Conservation (phyloP, 2,113 vertebrate genomes). For the Barbus barbus region DNA sequence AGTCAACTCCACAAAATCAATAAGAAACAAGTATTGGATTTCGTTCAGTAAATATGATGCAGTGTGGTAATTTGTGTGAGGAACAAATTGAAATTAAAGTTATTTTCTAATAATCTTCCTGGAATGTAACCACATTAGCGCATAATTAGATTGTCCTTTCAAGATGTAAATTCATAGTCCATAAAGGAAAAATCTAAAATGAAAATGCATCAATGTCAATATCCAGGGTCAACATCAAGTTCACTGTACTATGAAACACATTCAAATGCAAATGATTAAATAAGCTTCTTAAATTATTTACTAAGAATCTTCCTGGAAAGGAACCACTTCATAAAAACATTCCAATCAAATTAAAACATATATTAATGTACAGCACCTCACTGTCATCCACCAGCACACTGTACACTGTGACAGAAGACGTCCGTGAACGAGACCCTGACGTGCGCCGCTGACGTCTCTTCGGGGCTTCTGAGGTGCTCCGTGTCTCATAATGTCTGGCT, state of each 20-base stretch:
- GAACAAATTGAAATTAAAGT: neutral
- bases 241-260: neutral
- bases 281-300: neutral
- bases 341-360: neutral
- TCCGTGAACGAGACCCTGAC: slow-evolving; percentile 33
- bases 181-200: slow-evolving; percentile 69
- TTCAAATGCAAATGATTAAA: neutral
- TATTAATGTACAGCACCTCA: slow-evolving; percentile 48
- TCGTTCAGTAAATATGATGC: no score
- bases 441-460: slow-evolving; percentile 28
- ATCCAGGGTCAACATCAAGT: neutral
- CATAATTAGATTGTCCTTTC: slow-evolving; percentile 63
- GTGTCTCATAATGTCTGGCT: slow-evolving; percentile 29
- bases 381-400: slow-evolving; percentile 71
- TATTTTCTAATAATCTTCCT: neutral
- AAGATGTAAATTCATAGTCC: slow-evolving; percentile 70
- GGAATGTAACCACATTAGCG: neutral
- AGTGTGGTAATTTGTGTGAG: neutral
- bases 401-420: slow-evolving; percentile 66
- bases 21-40: no score
- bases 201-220: neutral
- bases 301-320: neutral
- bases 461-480: neutral
- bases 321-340: neutral
- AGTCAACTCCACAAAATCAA: no score